Base-by-base conservation (phyloP, 2,888 invertebrate species). In the Drosophila affinis region DNA sequence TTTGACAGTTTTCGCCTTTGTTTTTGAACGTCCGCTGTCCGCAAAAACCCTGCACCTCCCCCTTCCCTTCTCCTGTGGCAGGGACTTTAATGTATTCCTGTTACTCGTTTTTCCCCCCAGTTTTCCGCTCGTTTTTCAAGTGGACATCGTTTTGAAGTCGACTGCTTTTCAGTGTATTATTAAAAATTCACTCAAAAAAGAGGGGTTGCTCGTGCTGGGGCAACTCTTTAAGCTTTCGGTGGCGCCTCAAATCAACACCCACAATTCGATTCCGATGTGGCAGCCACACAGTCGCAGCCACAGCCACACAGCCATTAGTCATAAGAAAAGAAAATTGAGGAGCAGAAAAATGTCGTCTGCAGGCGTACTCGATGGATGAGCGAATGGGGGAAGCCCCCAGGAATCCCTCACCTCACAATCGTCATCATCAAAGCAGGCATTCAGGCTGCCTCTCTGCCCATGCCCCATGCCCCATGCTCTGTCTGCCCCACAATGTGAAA, bases 371-470 rank as follows among this genome's bases (percentile, higher is more conserved):
- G 53, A 39, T 45, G 59, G 39, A 58, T 64, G 56, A 60, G 69
- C 9, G 78, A 57, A 60, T 54, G 55, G 62, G 57, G 46, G 51
- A 39, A 34, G 14, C 56, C 58, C 52, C 18, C 45, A 54, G 34
- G 21, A 73, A 24, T 39, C 34, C 60, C 61, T 27, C 73, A 62
- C 57, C 72, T 52, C 64, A 63, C 53, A 24, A 45, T 34, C 52
- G 52, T 64, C 73, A 72, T 88, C 83, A 88, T 89, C 89, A 88
- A 85, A 89, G 83, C 73, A 69, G 62, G 73, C 76, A 79, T 88
- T 89, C 88, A 79, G 12, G 34, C 39, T 7, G 39, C 39, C 39
- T 12, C 34, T 34, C 18, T 18, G 1, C 2, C 18, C 2, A 2
- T n/a, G n/a, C n/a, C 18, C 18, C 18, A 18, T 18, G 18, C 18